Evolutionary conservation across 2,113 vertebrate species (phyloP), one percentile per base, ranked within the genome.

Genomic region (Leiothrix lutea): DNA sequence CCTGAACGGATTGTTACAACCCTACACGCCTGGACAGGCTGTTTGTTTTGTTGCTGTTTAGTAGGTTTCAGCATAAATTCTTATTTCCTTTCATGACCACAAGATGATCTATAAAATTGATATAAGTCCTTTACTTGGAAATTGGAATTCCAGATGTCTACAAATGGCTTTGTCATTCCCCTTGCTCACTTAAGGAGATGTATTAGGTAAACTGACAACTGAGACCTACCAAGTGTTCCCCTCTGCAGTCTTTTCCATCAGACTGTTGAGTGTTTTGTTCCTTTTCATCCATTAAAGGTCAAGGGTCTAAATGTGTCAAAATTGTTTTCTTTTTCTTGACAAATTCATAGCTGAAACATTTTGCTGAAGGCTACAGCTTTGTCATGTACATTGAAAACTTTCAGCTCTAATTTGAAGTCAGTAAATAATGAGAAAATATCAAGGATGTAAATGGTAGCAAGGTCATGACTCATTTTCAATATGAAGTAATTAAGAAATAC

Each of bases 341-440:
- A 89, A 89, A 96, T 74, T 84, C 51, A 60, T 75, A 89, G 60
- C 28, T 71, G 73, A 94, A 94, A 81, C 24, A 31, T 89, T 89
- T 91, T 71, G 53, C 95, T 75, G 40, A 94, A 94, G 87, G 73
- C 70, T 87, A 60, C 31, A 56, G 42, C 15, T 93, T 94, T 89
- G 48, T 60, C 87, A 64, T 8, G 6, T 54, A 31, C 9, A 13
- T 31, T 67, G 66, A 60, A 95, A 89, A n/a, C 19, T 61, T 94
- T 74, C 89, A 74, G 26, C 16, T 88, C 73, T 64, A 71, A 91
- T 94, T 60, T 81, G 48, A 70, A 94, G 73, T 36, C 69, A 64
- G 48, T 82, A 90, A 91, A 74, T 85, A 53, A 91, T 23, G 78
- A 82, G 35, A 82, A 95, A 91, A 93, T 64, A 90, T 79, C 73